phyloP scores from a whole-genome alignment of 2,797 vertebrate genomes.

The Anableps anableps region DNA sequence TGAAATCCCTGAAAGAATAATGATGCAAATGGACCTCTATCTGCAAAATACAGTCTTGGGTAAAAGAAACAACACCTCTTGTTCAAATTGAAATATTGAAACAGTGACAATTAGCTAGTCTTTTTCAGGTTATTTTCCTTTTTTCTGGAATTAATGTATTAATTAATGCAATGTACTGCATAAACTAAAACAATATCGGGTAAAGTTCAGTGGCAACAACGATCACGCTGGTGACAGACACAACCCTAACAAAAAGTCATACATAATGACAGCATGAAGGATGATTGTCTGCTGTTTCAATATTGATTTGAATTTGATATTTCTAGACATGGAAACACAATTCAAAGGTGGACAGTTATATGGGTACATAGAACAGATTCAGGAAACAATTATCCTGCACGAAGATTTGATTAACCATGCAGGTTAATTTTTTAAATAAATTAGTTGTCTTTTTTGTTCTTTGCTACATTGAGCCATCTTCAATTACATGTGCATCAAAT shows the following conservation, averaged over 20 bases:
- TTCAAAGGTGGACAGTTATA: not conserved
- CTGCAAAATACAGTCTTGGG: not conserved
- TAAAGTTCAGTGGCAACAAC: constrained; percentile 8
- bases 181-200: not conserved
- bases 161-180: no score
- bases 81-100: not conserved
- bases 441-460: not conserved
- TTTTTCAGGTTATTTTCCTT: not conserved
- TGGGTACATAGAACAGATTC: not conserved
- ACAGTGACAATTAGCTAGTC: not conserved
- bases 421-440: not conserved
- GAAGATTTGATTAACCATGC: not conserved
- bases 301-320: constrained; percentile 1
- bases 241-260: not conserved
- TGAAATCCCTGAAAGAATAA: constrained; percentile 31
- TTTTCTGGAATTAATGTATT: not conserved
- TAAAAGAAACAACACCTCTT: not conserved
- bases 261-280: constrained; percentile 10
- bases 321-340: not conserved
- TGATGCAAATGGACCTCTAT: constrained; percentile 33
- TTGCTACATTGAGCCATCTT: not conserved
- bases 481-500: not conserved
- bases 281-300: constrained; percentile 8
- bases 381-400: not conserved
- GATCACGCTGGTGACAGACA: constrained; percentile 8